Base-by-base conservation (phyloP, 2,888 invertebrate species). In the Habrosyne pyritoides region DNA sequence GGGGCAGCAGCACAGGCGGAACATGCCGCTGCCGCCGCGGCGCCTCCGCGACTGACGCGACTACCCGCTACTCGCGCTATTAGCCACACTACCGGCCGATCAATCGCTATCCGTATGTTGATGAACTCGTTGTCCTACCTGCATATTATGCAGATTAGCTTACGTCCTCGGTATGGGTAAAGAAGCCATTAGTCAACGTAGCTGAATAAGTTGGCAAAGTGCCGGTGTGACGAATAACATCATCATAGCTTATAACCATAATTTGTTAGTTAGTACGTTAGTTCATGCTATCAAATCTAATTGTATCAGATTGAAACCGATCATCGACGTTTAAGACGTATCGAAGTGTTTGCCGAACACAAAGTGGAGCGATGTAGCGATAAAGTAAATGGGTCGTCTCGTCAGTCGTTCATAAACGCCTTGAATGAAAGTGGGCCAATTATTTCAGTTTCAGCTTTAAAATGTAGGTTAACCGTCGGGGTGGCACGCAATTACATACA, bases 311-410 rank as follows among this genome's bases (percentile, higher is more conserved):
- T 61, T 59, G 64, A 67, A 60, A 54, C 57, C 56, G 63, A 58
- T 55, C 55, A 53, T 59, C 36, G 36, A 66, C 62, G 66, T 66
- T 69, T 71, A 70, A 77, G 66, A 72, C 64, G 67, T 71, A 77
- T 77, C 78, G 79, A 69, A 61, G 69, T 72, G 76, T 75, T 77
- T 75, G 69, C 64, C 72, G 68, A 67, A 67, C 67, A 68, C 63
- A 69, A 89, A 87, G 86, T 91, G 63, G 90, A 82, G 74, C 92
- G 91, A 91, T 91, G 64, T 58, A 63, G 63, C 86, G 91, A 91
- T 91, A 91, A 70, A 61, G 71, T 71, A 90, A 87, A 91, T 89
- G 75, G 90, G 89, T 85, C 89, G 87, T 79, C 79, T 71, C 63
- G 54, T 66, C 67, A 63, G 69, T 67, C 64, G 69, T 73, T 74